These are phyloP conservation scores for Halcyon malimbica DNA, from an alignment of 2,113 vertebrate species.

Conservation along the genomic window DNA sequence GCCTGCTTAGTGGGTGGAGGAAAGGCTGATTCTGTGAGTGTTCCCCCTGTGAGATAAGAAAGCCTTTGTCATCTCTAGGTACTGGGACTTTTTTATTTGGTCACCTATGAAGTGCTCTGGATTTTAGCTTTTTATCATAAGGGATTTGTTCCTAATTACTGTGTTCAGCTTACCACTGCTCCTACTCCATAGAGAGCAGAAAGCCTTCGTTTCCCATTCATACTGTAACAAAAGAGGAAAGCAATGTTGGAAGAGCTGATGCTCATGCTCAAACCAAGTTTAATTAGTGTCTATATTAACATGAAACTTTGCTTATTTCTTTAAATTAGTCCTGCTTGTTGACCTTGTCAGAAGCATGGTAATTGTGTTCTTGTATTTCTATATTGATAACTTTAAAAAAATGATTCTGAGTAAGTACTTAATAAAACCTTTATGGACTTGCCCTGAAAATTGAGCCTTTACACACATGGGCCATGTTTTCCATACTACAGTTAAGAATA, in stretches of 20 bases:
- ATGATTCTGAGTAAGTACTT: conserved; percentile 11
- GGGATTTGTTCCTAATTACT: background rate
- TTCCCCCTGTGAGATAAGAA: background rate
- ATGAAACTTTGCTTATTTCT: background rate
- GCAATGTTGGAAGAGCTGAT: background rate
- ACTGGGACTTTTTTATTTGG: background rate
- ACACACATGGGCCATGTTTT: background rate
- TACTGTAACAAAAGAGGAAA: background rate
- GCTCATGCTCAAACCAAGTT: background rate
- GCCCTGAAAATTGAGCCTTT: background rate
- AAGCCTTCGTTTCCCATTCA: background rate
- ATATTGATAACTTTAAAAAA: background rate
- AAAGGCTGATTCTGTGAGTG: background rate
- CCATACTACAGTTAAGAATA: background rate
- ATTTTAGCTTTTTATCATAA: background rate
- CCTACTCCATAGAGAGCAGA: background rate
- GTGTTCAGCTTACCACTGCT: background rate
- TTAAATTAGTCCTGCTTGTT: background rate
- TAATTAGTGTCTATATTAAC: background rate
- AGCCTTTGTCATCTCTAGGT: background rate
- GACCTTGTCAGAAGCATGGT: background rate
- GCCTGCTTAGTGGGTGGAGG: background rate
- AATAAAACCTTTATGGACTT: background rate
- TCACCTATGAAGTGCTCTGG: background rate
- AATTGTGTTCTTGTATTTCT: background rate